These are phyloP conservation scores for Alentia gelatinosa DNA, from an alignment of 2,888 invertebrate species.

Conservation along the genomic window DNA sequence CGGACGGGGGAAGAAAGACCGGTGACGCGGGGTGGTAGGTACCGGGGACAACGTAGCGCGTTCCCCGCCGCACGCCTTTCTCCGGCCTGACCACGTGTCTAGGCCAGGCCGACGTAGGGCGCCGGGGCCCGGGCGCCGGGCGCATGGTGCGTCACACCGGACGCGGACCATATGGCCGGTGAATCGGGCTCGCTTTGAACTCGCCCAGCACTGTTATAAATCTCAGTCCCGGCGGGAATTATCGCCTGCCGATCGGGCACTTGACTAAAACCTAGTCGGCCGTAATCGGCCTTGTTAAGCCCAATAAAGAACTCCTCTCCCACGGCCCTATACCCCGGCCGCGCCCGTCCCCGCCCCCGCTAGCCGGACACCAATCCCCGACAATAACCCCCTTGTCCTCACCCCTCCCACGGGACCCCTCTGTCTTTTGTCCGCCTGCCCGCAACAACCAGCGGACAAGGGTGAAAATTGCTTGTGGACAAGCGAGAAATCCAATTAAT, in stretches of 20 bases:
- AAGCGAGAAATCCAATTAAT: neutral
- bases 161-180: neutral
- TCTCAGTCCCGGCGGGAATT: neutral
- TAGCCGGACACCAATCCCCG: neutral
- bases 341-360: neutral
- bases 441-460: neutral
- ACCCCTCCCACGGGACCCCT: neutral
- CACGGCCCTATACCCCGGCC: no score
- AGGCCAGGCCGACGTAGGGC: no score
- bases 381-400: neutral
- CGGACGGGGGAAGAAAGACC: neutral
- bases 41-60: neutral
- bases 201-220: neutral
- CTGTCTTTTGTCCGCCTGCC: neutral
- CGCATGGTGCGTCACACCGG: no score
- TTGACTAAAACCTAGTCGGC: neutral
- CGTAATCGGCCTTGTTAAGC: neutral
- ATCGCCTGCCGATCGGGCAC: neutral
- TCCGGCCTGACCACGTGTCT: no score
- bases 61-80: no score
- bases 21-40: neutral
- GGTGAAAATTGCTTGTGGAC: neutral
- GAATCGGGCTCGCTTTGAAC: neutral
- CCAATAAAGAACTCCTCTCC: neutral
- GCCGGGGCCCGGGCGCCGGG: neutral